Evolutionary conservation across 2,888 invertebrate species (phyloP).

Genomic region (Ctenicera cuprea): DNA sequence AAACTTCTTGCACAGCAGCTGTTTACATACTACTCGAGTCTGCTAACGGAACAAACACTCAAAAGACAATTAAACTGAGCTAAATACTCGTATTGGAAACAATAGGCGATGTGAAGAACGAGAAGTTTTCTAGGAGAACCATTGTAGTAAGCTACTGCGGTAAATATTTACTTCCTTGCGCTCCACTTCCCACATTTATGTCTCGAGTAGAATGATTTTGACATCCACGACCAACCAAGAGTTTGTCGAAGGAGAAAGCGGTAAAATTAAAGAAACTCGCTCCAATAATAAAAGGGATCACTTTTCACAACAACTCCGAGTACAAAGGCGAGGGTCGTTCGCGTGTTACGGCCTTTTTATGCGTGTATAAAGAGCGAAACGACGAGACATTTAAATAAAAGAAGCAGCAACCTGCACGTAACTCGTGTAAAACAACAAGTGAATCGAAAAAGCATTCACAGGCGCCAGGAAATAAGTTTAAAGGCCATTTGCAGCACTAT

Average conservation of each 20-base stretch:
- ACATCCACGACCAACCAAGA: background rate
- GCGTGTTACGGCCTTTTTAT: conserved; percentile 36
- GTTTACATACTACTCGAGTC: conserved; percentile 20
- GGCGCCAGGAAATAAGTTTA: conserved; percentile 69
- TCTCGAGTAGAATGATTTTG: background rate
- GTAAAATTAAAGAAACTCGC: conserved; percentile 3
- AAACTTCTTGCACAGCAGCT: conserved; percentile 2
- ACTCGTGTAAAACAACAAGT: conserved; percentile 46
- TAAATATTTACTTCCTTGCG: background rate
- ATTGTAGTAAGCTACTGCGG: background rate
- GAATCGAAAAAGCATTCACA: conserved; percentile 67
- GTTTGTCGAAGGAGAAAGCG: conserved; percentile 9
- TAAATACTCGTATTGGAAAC: conserved; percentile 3
- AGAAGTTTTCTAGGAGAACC: background rate
- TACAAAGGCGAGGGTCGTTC: conserved; percentile 23
- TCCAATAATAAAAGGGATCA: conserved; percentile 3
- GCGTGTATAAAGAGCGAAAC: conserved; percentile 36
- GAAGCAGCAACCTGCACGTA: conserved; percentile 31
- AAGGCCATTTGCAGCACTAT: conserved; percentile 66
- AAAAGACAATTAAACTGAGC: conserved; percentile 12
- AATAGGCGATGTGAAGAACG: background rate
- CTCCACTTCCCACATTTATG: background rate
- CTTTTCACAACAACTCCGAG: conserved; percentile 2
- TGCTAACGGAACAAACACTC: conserved; percentile 26
- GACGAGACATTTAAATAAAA: conserved; percentile 36